These are phyloP conservation scores for Lepus oiostolus DNA, from an alignment of 2,797 vertebrate genomes.

Conservation along the genomic window DNA sequence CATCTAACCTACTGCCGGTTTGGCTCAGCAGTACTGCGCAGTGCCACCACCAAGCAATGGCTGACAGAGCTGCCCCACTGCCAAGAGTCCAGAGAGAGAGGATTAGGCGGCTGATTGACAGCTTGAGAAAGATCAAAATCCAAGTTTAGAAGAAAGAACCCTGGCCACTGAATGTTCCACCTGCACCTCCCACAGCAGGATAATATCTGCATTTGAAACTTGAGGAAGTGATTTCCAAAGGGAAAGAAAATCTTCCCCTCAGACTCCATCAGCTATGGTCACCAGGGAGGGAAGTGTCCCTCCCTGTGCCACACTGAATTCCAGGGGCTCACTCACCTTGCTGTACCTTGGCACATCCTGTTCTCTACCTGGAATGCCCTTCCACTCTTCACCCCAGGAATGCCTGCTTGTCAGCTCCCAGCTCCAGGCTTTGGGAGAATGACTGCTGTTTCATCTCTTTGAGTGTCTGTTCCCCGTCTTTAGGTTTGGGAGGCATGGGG, in stretches of 20 bases:
- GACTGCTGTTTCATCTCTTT: not conserved
- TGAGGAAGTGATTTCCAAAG: not conserved
- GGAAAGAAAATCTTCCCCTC: not conserved
- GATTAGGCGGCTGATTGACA: no score
- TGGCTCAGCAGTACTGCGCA: not conserved
- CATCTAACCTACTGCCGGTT: not conserved
- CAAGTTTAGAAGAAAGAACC: not conserved
- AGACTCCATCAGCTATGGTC: not conserved
- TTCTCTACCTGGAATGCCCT: constrained; percentile 27
- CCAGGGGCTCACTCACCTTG: constrained; percentile 26
- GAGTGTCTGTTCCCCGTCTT: not conserved
- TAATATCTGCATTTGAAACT: not conserved
- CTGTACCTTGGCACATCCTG: constrained; percentile 15
- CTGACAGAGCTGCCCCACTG: not conserved
- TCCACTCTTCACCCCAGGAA: constrained; percentile 40
- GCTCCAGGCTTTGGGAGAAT: not conserved
- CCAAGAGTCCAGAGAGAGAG: not conserved
- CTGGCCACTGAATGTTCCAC: not conserved
- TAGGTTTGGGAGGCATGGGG: not conserved
- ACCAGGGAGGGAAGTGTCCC: no score
- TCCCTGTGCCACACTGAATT: not conserved
- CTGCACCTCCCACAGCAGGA: no score
- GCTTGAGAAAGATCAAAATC: not conserved
- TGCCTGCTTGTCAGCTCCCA: constrained; percentile 51
- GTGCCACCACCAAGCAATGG: not conserved